Conservation (phyloP, 92 coral and sea anemone genomes). For the Actinernus sp. region DNA sequence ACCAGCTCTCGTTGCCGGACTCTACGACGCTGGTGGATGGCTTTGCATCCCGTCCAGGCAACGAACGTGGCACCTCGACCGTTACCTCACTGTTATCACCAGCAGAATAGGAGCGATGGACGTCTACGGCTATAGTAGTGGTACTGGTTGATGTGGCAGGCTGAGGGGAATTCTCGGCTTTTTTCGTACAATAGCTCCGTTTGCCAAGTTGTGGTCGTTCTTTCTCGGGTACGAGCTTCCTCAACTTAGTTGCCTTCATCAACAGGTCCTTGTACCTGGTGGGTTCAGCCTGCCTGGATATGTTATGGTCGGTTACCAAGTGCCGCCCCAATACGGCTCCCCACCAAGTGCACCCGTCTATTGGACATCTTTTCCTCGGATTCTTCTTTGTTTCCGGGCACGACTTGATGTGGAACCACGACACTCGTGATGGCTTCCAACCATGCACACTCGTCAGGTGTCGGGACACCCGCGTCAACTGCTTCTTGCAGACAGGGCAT, state of each 20-base stretch:
- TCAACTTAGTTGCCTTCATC: neutral
- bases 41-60: slow-evolving; percentile 13
- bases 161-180: neutral
- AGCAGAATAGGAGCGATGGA: neutral
- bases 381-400: neutral
- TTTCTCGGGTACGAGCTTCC: neutral
- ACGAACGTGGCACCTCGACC: neutral
- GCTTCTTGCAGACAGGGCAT: too few relatives aligned
- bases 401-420: neutral
- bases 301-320: neutral
- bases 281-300: neutral
- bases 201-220: too few relatives aligned
- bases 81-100: neutral
- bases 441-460: neutral
- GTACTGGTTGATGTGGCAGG: neutral
- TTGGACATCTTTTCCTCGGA: slow-evolving; percentile 2
- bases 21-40: neutral
- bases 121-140: neutral
- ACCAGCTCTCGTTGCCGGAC: neutral
- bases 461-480: too few relatives aligned
- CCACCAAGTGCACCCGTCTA: slow-evolving; percentile 6
- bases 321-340: neutral
- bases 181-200: neutral
- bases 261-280: neutral
- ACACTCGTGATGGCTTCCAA: neutral